phyloP scores from a whole-genome alignment of 2,797 vertebrate species.

The Garrulus glandarius region DNA sequence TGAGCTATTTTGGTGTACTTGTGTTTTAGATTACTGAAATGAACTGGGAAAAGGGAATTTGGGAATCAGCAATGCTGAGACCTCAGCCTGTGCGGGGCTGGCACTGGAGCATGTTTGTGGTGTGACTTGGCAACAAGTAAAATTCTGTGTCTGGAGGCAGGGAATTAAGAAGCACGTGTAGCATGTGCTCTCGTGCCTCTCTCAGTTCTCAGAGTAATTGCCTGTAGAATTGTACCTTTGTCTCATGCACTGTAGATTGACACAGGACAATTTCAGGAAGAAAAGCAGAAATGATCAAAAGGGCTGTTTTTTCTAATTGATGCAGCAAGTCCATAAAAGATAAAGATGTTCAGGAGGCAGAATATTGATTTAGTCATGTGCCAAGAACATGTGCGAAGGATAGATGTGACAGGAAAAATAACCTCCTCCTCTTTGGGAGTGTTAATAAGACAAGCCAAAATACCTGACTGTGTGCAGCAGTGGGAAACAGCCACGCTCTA shows the following conservation, averaged over 20 bases:
- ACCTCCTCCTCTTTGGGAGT: neutral
- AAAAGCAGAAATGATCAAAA: neutral
- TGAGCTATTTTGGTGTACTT: neutral
- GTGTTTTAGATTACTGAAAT: neutral
- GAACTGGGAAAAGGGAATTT: neutral
- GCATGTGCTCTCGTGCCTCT: neutral
- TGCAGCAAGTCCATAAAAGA: neutral
- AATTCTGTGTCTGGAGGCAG: neutral
- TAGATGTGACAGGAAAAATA: slow-evolving; percentile 13
- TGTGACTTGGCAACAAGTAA: slow-evolving; percentile 23
- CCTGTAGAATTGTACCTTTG: slow-evolving; percentile 6
- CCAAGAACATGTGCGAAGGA: neutral
- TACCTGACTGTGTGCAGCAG: neutral
- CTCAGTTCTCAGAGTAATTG: slow-evolving; percentile 9
- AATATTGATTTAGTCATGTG: slow-evolving; percentile 3
- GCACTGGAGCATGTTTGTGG: neutral
- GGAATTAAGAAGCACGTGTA: slow-evolving; percentile 24
- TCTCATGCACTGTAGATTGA: neutral
- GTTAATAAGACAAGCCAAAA: neutral
- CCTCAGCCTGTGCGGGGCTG: neutral
- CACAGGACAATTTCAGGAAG: neutral
- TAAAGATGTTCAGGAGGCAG: slow-evolving; percentile 12
- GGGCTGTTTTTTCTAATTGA: neutral
- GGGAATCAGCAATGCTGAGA: neutral
- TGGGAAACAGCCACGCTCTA: neutral